Evolutionary conservation across 2,797 vertebrate species (phyloP).

Genomic region (Channa striata): DNA sequence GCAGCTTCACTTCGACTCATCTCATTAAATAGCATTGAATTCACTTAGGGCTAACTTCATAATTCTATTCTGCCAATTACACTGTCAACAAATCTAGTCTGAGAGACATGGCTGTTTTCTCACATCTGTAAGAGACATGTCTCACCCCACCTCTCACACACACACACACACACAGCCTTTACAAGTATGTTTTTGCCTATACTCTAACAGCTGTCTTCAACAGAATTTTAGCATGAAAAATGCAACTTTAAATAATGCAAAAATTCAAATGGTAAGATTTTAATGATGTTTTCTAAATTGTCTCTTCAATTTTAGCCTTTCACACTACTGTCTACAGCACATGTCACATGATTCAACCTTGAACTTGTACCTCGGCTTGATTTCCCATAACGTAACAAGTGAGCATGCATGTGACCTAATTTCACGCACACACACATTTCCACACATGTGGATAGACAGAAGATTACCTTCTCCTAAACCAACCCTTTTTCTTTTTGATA

Average conservation of each 20-base stretch:
- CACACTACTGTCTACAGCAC: not conserved
- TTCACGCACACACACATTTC: constrained; percentile 27
- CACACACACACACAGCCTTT: constrained; percentile 21
- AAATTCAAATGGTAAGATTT: not conserved
- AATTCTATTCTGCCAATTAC: constrained; percentile 68
- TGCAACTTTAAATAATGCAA: not conserved
- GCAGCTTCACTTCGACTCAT: constrained; percentile 9
- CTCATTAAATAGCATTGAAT: constrained; percentile 64
- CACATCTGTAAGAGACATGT: constrained; percentile 77
- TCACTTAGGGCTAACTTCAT: constrained; percentile 54
- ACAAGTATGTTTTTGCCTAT: constrained; percentile 38
- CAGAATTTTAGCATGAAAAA: not conserved
- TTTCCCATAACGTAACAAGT: constrained; percentile 43
- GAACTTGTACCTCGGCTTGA: constrained; percentile 37
- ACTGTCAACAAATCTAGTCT: constrained; percentile 18
- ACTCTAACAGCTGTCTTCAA: constrained; percentile 1
- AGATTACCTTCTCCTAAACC: constrained; percentile 3
- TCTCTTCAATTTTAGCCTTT: not conserved
- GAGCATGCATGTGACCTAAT: constrained; percentile 69
- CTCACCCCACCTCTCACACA: constrained; percentile 59
- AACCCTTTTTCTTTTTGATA: not conserved
- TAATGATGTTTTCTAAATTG: not conserved
- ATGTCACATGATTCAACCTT: too few species aligned
- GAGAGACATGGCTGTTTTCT: constrained; percentile 55
- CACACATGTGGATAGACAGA: constrained; percentile 1